A percentile compares a stretch with the other conserved stretches of the same genome.
Conservation (phyloP, 2,113 vertebrate species). For the Eclectus roratus region DNA sequence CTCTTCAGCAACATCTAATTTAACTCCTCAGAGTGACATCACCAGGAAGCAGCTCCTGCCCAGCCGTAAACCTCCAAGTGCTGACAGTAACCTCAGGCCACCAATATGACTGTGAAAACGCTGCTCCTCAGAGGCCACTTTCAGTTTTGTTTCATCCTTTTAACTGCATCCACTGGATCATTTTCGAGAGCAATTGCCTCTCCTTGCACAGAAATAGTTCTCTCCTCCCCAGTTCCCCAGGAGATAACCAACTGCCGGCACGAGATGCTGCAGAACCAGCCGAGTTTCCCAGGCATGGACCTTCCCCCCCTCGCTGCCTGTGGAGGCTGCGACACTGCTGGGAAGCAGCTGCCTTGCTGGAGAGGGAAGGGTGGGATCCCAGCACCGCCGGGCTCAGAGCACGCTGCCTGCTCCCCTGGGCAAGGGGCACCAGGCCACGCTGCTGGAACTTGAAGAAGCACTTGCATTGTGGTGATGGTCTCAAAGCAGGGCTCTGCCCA, state of each 20-base stretch:
- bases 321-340: neutral
- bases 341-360: neutral
- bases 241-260: neutral
- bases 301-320: neutral
- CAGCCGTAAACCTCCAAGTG: neutral
- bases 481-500: neutral
- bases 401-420: neutral
- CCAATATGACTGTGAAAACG: neutral
- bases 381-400: neutral
- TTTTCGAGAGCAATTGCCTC: neutral
- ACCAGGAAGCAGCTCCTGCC: neutral
- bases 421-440: neutral
- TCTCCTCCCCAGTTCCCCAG: neutral
- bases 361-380: neutral
- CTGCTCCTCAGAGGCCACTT: neutral
- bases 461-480: fast-evolving
- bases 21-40: neutral
- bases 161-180: neutral
- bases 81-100: neutral
- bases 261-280: neutral
- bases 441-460: neutral
- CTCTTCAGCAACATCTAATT: neutral
- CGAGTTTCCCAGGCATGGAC: neutral
- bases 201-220: neutral
- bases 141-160: neutral